A percentile compares a stretch with the other conserved stretches of the same genome.
These are phyloP conservation scores for Caenorhabditis sp. DNA, from an alignment of 2,888 invertebrate species.

Conservation along the genomic window DNA sequence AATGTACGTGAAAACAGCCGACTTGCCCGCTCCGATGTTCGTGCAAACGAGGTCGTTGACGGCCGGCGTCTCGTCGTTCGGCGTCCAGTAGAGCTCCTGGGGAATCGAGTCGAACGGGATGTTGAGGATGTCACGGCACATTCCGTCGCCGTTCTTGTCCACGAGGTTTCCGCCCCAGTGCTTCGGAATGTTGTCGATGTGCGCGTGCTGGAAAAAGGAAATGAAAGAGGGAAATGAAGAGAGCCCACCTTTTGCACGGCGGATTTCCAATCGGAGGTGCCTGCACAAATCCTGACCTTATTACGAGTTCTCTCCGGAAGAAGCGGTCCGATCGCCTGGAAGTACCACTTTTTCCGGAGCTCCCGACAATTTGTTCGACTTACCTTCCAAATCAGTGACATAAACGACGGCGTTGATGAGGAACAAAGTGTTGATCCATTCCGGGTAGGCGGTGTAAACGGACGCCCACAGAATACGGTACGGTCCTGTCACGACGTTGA, in stretches of 20 bases:
- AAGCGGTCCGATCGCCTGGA: slow-evolving; percentile 66
- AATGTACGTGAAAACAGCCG: slow-evolving; percentile 59
- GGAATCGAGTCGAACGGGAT: slow-evolving; percentile 71
- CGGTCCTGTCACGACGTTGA: slow-evolving; percentile 73
- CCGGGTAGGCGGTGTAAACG: slow-evolving; percentile 73
- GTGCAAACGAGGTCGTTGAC: slow-evolving; percentile 55
- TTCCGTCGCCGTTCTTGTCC: slow-evolving; percentile 67
- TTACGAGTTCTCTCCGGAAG: slow-evolving; percentile 72
- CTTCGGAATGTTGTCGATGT: slow-evolving; percentile 66
- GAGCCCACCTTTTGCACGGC: slow-evolving; percentile 55
- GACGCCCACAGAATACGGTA: slow-evolving; percentile 73
- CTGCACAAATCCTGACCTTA: slow-evolving; percentile 67
- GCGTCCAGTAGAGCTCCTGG: slow-evolving; percentile 68
- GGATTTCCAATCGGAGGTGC: slow-evolving; percentile 63
- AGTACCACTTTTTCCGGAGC: not conserved
- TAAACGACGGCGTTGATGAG: slow-evolving; percentile 73
- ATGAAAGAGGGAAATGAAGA: not conserved
- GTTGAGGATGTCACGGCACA: slow-evolving; percentile 67
- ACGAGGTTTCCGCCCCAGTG: slow-evolving; percentile 72
- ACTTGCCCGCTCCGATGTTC: slow-evolving; percentile 64
- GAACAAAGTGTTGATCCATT: slow-evolving; percentile 70
- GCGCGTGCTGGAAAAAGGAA: slow-evolving; percentile 57
- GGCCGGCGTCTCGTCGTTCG: slow-evolving; percentile 60
- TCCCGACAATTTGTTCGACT: too few species aligned
- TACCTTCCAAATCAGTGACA: slow-evolving; percentile 70